Evolutionary conservation across 2,888 invertebrate genomes (phyloP), one percentile per base, ranked within the genome.

Genomic region (Diarsia mendica): DNA sequence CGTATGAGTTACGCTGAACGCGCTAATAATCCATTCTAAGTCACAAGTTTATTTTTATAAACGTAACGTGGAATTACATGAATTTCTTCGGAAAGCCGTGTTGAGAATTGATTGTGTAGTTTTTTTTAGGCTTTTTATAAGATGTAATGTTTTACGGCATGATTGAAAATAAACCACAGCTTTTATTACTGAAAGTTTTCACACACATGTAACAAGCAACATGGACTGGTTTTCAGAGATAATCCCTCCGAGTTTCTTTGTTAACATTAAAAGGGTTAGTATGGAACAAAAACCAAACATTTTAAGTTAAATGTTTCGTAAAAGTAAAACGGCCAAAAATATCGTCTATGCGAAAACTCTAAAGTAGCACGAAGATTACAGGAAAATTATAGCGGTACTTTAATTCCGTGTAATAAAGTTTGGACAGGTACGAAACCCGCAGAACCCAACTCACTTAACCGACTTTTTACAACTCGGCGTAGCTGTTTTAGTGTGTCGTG

Each of bases 381-480:
- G 80, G 80, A 84, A 87, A 86, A 82, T 87, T 87, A 85, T 87
- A 84, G 86, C 84, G 74, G 86, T 85, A 80, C 82, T 86, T 85
- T 82, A 87, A 85, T 80, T 84, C 77, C 70, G 73, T 74, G 82
- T 82, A 87, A 87, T 87, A 87, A 86, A 86, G 86, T 86, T 86
- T 85, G 82, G 86, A 87, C 86, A 87, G 84, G 86, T 85, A 85
- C 79, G 77, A 80, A 87, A 84, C 80, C 86, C 86, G 72, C 84
- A 82, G 76, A 85, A 70, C 84, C 78, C 73, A 78, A 79, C 77
- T 87, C 85, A 85, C 82, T 85, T 79, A 85, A 81, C 78, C 74
- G 78, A 80, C 79, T 85, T 87, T 86, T 85, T 87, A 85, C 79
- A 84, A 78, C 79, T 75, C 77, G 48, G 65, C 79, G 67, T 77